Base-by-base conservation (phyloP, 2,888 invertebrate species). In the Ophonus ardosiacus region DNA sequence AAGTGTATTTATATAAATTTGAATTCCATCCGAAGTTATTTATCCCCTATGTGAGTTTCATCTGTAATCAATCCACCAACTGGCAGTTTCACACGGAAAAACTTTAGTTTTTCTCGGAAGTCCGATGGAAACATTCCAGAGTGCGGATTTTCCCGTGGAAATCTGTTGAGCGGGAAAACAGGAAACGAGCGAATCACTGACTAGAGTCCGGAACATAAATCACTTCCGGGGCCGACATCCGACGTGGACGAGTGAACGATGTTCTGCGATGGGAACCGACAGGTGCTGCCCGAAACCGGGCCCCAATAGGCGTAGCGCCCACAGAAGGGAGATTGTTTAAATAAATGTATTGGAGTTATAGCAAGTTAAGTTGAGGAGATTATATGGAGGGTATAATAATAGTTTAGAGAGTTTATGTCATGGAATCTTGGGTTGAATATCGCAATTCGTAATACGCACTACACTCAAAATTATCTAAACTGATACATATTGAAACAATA, bases 141-240 rank as follows among this genome's bases (percentile, higher is more conserved):
- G 68, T 82, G 71, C 78, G 78, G 78, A 78, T 80, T 80, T 80
- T 80, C 80, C 61, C 40, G 59, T 57, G 84, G 56, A 84, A 84
- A 84, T 84, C 84, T 84, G 84, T 84, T 84, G 76, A 84, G 78
- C 78, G 63, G 63, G 84, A 84, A 83, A 76, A 76, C 83, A 74
- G 84, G 65, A 84, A 84, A 84, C 84, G 84, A 84, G 84, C 78
- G 84, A 84, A 84, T 84, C 84, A 84, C 78, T 84, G 84, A 56
- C 84, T 84, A 78, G 43, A 78, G 51, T 84, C 59, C 78, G 76
- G 78, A 84, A 84, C 84, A 84, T 84, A 84, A 84, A 84, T 84
- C 84, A 84, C 84, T 84, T 84, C 84, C 84, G 65, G 84, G 83
- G 21, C 83, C 40, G 71, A 74, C 71, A 82, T 31, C 5, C 71